These are phyloP conservation scores for Scaptomyza parva DNA, from an alignment of 2,888 invertebrate species.

Conservation along the genomic window DNA sequence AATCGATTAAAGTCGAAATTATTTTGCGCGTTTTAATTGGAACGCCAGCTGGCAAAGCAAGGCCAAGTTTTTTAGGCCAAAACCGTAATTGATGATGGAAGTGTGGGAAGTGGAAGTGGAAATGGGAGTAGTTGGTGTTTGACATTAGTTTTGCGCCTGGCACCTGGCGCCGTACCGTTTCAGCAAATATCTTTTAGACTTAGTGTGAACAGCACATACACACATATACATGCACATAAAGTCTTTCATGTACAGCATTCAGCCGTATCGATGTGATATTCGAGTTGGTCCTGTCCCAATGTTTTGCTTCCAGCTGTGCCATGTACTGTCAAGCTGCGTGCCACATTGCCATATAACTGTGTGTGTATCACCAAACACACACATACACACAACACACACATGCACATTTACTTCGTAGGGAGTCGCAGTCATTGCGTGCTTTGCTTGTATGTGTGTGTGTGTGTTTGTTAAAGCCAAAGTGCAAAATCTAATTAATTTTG, in stretches of 20 bases:
- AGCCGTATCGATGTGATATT: conserved; percentile 20
- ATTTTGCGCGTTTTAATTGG: conserved; percentile 70
- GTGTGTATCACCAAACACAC: conserved; percentile 13
- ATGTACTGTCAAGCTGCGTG: conserved; percentile 46
- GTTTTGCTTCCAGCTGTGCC: conserved; percentile 33
- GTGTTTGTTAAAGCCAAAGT: conserved; percentile 42
- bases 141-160: conserved; percentile 29
- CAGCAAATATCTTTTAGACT: conserved; percentile 22
- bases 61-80: conserved; percentile 25
- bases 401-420: background rate
- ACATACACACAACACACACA: conserved; percentile 14
- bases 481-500: conserved; percentile 72
- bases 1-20: conserved; percentile 71
- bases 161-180: conserved; percentile 37
- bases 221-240: conserved; percentile 6
- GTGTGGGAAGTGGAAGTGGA: too few species aligned
- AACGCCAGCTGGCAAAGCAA: conserved; percentile 45
- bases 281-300: conserved; percentile 28
- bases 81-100: background rate
- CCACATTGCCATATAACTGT: conserved; percentile 41
- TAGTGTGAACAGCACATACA: conserved; percentile 38
- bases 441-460: background rate
- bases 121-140: background rate
- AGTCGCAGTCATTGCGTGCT: conserved; percentile 27
- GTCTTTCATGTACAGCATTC: background rate